phyloP scores from a whole-genome alignment of 2,797 vertebrate genomes.

The Phataginus tricuspis region DNA sequence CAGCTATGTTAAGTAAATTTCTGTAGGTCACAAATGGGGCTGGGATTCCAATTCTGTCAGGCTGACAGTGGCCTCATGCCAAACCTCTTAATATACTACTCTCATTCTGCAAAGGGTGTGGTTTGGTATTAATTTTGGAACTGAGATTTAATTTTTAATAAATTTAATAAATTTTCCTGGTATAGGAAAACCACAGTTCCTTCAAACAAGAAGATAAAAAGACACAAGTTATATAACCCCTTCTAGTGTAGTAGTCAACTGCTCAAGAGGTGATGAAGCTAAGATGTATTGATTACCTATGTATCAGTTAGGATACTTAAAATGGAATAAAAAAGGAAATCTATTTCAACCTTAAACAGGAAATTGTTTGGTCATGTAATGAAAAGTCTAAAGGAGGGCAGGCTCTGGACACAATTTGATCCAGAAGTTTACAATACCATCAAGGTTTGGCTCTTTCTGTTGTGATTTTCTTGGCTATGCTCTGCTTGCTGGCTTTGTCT shows the following conservation, averaged over 20 bases:
- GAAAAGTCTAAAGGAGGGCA: constrained; percentile 20
- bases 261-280: not conserved
- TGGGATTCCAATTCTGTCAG: not conserved
- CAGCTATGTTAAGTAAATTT: not conserved
- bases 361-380: not conserved
- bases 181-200: not conserved
- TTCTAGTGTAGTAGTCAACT: not conserved
- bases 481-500: constrained; percentile 8
- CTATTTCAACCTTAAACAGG: constrained; percentile 42
- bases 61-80: not conserved
- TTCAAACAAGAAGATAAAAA: constrained; percentile 45
- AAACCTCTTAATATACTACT: not conserved
- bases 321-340: constrained; percentile 18
- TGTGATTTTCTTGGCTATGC: constrained; percentile 27
- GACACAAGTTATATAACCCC: not conserved
- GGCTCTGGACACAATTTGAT: constrained; percentile 6
- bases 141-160: not conserved
- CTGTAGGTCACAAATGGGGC: not conserved
- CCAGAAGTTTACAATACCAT: not conserved
- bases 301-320: not conserved
- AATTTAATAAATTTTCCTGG: not conserved
- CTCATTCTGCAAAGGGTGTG: not conserved
- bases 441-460: constrained; percentile 37
- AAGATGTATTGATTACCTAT: constrained; percentile 25
- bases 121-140: not conserved